Percentiles rank a stretch among this genome's conserved stretches.
Conservation (phyloP, 2,888 invertebrate species). For the Standfussiana lucernea region DNA sequence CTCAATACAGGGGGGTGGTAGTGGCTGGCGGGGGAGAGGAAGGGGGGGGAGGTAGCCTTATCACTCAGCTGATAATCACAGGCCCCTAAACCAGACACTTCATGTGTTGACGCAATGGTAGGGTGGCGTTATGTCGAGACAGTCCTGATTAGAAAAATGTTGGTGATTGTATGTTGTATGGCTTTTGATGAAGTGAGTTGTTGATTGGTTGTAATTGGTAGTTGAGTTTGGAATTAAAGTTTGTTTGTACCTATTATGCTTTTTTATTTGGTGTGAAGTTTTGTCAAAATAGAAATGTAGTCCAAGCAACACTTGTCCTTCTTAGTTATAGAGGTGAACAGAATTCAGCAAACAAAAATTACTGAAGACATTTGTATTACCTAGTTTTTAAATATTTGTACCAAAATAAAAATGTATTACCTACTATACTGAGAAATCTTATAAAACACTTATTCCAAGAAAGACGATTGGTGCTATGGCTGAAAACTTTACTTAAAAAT, state of each 20-base stretch:
- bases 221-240: not conserved
- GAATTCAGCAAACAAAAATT: not conserved
- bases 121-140: conserved; percentile 64
- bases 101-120: conserved; percentile 78
- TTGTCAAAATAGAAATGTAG: not conserved
- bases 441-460: not conserved
- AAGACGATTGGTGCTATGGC: not conserved
- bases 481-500: not conserved
- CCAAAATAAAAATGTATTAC: not conserved
- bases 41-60: conserved; percentile 70
- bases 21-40: conserved; percentile 18
- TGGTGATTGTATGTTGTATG: conserved; percentile 25
- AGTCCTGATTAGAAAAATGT: conserved; percentile 47
- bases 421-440: too few relatives aligned
- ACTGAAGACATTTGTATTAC: not conserved
- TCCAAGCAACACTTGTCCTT: not conserved
- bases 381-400: not conserved
- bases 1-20: conserved; percentile 71
- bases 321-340: not conserved
- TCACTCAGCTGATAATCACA: conserved; percentile 84
- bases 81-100: conserved; percentile 76
- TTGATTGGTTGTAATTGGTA: not conserved
- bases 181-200: conserved; percentile 33
- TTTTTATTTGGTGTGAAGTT: not conserved
- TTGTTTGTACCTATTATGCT: not conserved